A percentile compares a stretch with the other conserved stretches of the same genome.
Evolutionary conservation across 1,140 invertebrate species (phyloP).

Genomic region (Pseudomyrmex cubaensis): DNA sequence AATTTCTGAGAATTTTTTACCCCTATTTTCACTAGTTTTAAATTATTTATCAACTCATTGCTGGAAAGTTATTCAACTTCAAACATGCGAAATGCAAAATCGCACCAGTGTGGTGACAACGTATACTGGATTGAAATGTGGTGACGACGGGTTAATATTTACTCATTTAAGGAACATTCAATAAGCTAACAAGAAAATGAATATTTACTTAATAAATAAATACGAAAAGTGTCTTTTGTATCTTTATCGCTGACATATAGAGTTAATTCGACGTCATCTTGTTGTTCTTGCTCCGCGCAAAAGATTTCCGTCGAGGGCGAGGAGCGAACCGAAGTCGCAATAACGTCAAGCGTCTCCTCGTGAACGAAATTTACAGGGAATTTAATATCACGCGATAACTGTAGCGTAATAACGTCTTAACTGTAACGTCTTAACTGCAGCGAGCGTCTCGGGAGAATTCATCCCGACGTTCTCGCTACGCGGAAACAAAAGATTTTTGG

Average conservation of each 20-base stretch:
- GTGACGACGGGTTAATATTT: too few relatives aligned
- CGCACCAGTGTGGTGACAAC: too few relatives aligned
- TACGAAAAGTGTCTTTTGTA: not conserved
- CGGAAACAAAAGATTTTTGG: constrained; percentile 60
- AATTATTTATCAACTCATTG: too few relatives aligned
- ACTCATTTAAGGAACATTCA: not conserved
- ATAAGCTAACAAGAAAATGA: not conserved
- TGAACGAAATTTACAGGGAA: constrained; percentile 56
- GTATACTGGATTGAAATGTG: too few relatives aligned
- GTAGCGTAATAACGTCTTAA: constrained; percentile 58
- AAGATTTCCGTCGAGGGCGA: not conserved
- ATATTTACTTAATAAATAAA: not conserved
- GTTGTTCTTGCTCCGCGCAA: not conserved
- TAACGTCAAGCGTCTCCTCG: constrained; percentile 33
- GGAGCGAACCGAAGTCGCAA: constrained; percentile 26
- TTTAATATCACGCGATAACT: constrained; percentile 61
- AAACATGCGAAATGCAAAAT: too few relatives aligned
- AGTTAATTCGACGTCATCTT: not conserved
- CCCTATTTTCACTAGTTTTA: too few relatives aligned
- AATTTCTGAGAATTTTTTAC: too few relatives aligned
- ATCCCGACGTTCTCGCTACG: constrained; percentile 20
- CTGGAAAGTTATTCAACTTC: too few relatives aligned
- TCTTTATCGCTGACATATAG: too few relatives aligned
- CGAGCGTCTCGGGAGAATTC: constrained; percentile 18
- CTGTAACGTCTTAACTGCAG: constrained; percentile 54